These are phyloP conservation scores for Nasonovia ribisnigri DNA, from an alignment of 2,888 invertebrate species.

Conservation along the genomic window DNA sequence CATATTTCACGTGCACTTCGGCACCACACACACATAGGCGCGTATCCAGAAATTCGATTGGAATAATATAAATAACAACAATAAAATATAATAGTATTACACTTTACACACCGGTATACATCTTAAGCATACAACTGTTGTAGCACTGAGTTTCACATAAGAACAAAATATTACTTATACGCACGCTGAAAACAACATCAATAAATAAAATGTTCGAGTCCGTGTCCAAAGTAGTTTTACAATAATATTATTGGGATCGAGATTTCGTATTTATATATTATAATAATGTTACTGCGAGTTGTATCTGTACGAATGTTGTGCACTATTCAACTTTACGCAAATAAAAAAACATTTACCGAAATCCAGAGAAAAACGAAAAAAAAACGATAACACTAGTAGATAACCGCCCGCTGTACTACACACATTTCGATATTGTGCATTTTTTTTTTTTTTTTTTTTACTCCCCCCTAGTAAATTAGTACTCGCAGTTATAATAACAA, in stretches of 20 bases:
- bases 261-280: not conserved
- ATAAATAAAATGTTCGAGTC: not conserved
- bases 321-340: not conserved
- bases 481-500: not conserved
- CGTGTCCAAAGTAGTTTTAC: not conserved
- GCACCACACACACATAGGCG: not conserved
- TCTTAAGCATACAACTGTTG: not conserved
- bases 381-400: not conserved
- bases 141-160: not conserved
- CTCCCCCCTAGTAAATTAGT: not conserved
- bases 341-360: not conserved
- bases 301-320: not conserved
- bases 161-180: not conserved
- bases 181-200: not conserved
- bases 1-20: slow-evolving; percentile 13
- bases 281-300: not conserved
- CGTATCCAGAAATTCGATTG: not conserved
- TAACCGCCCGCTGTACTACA: not conserved
- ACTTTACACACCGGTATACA: not conserved
- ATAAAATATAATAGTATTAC: not conserved
- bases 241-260: not conserved
- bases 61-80: not conserved
- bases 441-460: too few relatives aligned
- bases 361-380: not conserved
- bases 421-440: not conserved